Evolutionary conservation across 2,797 vertebrate genomes (phyloP).

Genomic region (Darevskia mixta): DNA sequence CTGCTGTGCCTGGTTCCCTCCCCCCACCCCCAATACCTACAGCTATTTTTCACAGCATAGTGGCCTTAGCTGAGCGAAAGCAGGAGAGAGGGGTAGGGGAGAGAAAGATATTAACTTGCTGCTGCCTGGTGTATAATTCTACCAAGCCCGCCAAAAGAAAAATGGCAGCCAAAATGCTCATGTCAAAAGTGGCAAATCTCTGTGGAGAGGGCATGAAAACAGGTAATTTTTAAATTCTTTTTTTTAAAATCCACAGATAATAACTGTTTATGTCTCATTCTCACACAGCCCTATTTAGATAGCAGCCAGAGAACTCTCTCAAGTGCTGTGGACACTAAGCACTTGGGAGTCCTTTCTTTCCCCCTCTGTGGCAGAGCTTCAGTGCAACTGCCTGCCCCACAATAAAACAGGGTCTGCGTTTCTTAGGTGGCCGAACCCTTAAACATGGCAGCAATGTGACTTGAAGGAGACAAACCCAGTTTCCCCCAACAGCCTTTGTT

Average conservation of each 20-base stretch:
- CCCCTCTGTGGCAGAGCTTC: background rate
- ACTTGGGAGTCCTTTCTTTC: slow-evolving; percentile 12
- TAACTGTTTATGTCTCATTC: background rate
- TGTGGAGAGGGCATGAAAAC: background rate
- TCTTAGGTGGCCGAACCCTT: background rate
- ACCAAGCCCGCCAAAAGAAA: slow-evolving; percentile 39
- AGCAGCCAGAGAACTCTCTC: slow-evolving; percentile 8
- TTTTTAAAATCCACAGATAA: slow-evolving; percentile 8
- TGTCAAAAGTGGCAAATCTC: slow-evolving; percentile 1
- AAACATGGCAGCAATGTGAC: accelerated
- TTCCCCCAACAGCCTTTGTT: background rate
- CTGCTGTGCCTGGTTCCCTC: slow-evolving; percentile 40
- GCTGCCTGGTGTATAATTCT: slow-evolving; percentile 47
- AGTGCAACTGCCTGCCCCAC: background rate
- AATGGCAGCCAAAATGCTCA: slow-evolving; percentile 35
- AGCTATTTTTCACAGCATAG: slow-evolving; percentile 43
- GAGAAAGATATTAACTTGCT: slow-evolving; percentile 50
- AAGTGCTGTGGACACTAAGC: background rate
- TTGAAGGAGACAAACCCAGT: slow-evolving; percentile 9
- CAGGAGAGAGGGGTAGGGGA: background rate
- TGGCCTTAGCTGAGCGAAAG: background rate
- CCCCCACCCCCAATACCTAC: slow-evolving; percentile 35
- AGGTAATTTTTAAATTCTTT: background rate
- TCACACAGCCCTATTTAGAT: background rate
- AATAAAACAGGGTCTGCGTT: background rate